Evolutionary conservation across 2,888 invertebrate species (phyloP), one percentile per base, ranked within the genome.

Genomic region (Thymelicus lineola): DNA sequence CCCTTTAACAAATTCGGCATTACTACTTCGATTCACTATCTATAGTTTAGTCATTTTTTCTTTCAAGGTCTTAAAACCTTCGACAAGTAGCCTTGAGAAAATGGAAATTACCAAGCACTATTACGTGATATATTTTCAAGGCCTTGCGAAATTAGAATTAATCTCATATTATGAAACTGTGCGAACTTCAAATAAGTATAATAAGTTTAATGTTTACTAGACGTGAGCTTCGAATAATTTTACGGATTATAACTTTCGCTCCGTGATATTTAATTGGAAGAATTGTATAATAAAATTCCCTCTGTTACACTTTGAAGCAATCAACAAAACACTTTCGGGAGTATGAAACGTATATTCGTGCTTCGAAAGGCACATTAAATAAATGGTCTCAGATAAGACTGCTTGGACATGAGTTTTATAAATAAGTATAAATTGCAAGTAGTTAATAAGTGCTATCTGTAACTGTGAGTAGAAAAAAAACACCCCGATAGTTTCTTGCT

Each of bases 31-130:
- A 10, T 5, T 12, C 45, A 45, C 45, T 17, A 48, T 48, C 6
- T 48, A 50, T 2, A 48, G 48, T 48, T 48, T 15, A 15, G 7
- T 15, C 12, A 55, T 28, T 20, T 50, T 17, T 50, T 28, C 4
- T 20, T 36, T 65, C 55, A 73, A 72, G 70, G 53, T 28, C 57
- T 28, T 35, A 15, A 38, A 59, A 57, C 64, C 66, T 70, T 70
- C 3, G 57, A 46, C 17, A 12, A 59, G 17, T 36, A 55, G 58
- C 72, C 71, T 71, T 69, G 71, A 72, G 55, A 53, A 59, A 53
- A 62, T 62, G 65, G 67, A 59, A 59, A 64, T 50, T 58, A 67
- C 42, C 38, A 38, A 17, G 50, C 10, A 59, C 9, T 36, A 42
- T 53, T 45, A 46, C 7, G 61, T 10, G 17, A 62, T 35, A 28